A percentile compares a stretch with the other conserved stretches of the same genome.
Evolutionary conservation across 1,140 invertebrate species (phyloP).

Genomic region (Diorhabda carinulata): DNA sequence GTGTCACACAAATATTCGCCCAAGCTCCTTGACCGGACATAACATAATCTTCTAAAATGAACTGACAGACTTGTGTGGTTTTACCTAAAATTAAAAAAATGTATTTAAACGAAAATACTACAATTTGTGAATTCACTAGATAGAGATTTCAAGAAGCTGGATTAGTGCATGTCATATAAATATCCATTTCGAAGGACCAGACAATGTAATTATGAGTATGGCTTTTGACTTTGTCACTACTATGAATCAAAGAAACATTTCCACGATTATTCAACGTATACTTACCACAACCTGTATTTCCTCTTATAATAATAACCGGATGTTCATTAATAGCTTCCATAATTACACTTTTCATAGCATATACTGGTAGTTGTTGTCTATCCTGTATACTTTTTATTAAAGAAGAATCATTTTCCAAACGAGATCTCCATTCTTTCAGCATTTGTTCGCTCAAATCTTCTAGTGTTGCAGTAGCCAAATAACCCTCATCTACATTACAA

Average conservation of each 20-base stretch:
- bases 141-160: too few species aligned
- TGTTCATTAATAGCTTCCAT: constrained; percentile 82
- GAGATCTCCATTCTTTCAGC: constrained; percentile 58
- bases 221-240: too few species aligned
- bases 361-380: constrained; percentile 71
- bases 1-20: constrained; percentile 88
- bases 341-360: constrained; percentile 65
- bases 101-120: background rate
- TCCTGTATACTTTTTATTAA: constrained; percentile 65
- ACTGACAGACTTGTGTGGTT: constrained; percentile 88
- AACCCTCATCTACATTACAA: constrained; percentile 88
- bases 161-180: too few species aligned
- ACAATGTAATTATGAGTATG: too few species aligned
- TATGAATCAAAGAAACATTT: too few species aligned
- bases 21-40: constrained; percentile 75
- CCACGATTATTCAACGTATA: constrained; percentile 37
- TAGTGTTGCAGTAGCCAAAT: constrained; percentile 71
- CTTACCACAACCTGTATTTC: constrained; percentile 92
- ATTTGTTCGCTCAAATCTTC: constrained; percentile 80
- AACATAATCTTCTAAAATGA: constrained; percentile 93
- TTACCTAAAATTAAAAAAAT: constrained; percentile 46
- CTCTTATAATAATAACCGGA: constrained; percentile 82
- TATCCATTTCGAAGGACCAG: too few species aligned
- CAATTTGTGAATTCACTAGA: too few species aligned
- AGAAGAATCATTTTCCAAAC: constrained; percentile 58